A percentile compares a stretch with the other conserved stretches of the same genome.
Evolutionary conservation across 2,797 vertebrate genomes (phyloP).

Genomic region (Coilia nasus): DNA sequence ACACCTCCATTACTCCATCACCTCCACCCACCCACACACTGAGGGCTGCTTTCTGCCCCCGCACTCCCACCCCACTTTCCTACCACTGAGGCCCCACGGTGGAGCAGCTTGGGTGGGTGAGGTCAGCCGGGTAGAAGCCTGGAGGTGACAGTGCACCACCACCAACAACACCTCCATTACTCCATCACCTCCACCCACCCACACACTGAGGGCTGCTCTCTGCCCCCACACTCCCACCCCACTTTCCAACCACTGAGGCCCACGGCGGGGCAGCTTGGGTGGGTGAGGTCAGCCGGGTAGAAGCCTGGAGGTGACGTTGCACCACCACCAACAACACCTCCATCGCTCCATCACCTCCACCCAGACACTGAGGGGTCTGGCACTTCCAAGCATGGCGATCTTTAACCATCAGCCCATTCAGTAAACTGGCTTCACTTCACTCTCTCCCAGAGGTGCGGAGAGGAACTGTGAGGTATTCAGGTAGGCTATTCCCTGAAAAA

Average conservation of each 20-base stretch:
- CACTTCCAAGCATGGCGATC: too few relatives aligned
- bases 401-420: conserved; percentile 23
- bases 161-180: too few relatives aligned
- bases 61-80: conserved; percentile 15
- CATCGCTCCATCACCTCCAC: background rate
- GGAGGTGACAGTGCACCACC: conserved; percentile 5
- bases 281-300: background rate
- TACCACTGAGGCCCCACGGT: too few relatives aligned
- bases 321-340: background rate
- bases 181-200: background rate
- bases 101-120: background rate
- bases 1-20: too few relatives aligned
- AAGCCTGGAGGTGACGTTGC: conserved; percentile 1
- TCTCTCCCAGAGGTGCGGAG: background rate
- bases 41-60: too few relatives aligned
- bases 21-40: background rate
- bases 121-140: background rate
- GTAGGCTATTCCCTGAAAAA: background rate
- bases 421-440: conserved; percentile 5
- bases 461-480: background rate
- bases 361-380: conserved; percentile 3
- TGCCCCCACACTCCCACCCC: conserved; percentile 20
- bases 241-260: too few relatives aligned
- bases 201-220: too few relatives aligned
- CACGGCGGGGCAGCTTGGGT: background rate